Conservation (phyloP, 2,888 invertebrate species). For the Mactromeris polynyma region DNA sequence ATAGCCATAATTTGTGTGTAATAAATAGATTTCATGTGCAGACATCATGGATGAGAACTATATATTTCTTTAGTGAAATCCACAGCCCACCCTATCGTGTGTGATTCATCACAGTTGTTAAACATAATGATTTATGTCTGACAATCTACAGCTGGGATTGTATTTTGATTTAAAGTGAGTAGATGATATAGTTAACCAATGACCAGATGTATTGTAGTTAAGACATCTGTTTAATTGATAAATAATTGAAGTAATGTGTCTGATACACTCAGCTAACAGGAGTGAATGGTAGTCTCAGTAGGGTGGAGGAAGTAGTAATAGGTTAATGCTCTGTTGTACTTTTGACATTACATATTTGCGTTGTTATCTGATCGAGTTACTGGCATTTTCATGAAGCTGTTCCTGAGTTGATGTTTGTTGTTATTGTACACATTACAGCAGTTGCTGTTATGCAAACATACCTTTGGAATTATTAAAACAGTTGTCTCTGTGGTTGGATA, state of each 20-base stretch:
- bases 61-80: not conserved
- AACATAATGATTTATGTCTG: not conserved
- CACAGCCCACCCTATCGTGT: not conserved
- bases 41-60: not conserved
- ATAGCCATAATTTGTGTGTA: not conserved
- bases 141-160: not conserved
- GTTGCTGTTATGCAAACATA: not conserved
- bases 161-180: conserved; percentile 6
- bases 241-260: conserved; percentile 2
- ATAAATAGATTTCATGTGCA: not conserved
- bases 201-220: not conserved
- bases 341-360: not conserved
- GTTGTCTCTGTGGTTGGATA: not conserved
- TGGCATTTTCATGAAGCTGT: not conserved
- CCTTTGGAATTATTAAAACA: not conserved
- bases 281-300: not conserved
- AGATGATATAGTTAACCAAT: not conserved
- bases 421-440: not conserved
- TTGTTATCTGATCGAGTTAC: not conserved
- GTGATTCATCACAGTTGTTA: not conserved
- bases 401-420: not conserved
- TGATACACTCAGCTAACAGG: not conserved
- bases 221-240: not conserved
- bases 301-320: not conserved
- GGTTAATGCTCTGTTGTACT: not conserved